Evolutionary conservation across 1,140 invertebrate genomes (phyloP), one percentile per base, ranked within the genome.

Genomic region (Apis cerana): DNA sequence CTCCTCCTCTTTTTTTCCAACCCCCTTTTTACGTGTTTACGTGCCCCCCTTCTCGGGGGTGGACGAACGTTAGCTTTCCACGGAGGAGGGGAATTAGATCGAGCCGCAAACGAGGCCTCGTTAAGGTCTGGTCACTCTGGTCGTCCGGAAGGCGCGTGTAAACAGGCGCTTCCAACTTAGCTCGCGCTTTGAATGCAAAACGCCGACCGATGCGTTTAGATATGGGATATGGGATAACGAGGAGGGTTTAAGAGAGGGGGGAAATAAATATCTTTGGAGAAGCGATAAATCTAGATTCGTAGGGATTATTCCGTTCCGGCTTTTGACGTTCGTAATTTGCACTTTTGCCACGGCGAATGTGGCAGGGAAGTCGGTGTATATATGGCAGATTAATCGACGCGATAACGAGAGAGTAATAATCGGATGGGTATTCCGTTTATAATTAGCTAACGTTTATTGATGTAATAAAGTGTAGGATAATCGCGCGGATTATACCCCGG

Each of bases 11-110:
- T 11, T 10, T 12, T 1, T 12, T 0, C 43, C n/a, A 43, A 43
- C 5, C 33, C 5, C 33, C 33, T 33, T 33, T 43, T 43, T 7
- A 43, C 33, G 33, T 11, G 10, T 12, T 52, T 11, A 10, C 50
- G 50, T 33, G 33, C 33, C 50, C 50, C 50, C 50, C 0, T 8
- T 52, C 1, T 52, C 50, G 12, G 12, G 50, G 50, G 0, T 52
- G 50, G 33, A 7, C 5, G 69, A 58, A n/a, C 75, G 74, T 69
- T 69, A 59, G 56, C 74, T 77, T 68, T 27, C 48, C 65, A 52
- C 23, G 58, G 75, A 70, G 58, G 80, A 70, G 33, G 86, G 69
- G 75, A 87, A 87, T 87, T 87, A 83, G 79, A 87, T 87, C 85
- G 84, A 74, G 62, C 72, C 72, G 77, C 85, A 84, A 71, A 86